Evolutionary conservation across 2,888 invertebrate genomes (phyloP).

Genomic region (Phasia obesa): DNA sequence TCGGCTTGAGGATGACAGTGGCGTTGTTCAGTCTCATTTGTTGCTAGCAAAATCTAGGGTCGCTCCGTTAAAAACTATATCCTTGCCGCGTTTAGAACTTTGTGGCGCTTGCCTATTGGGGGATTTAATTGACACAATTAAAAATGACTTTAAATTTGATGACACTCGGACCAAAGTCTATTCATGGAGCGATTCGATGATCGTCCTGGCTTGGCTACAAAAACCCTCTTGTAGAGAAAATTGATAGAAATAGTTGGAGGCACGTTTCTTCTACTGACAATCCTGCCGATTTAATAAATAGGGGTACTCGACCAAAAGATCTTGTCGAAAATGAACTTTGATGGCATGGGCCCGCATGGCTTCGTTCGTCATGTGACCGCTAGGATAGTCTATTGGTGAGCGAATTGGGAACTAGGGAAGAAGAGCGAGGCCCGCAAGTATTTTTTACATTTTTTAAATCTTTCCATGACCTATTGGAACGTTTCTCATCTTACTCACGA

Average conservation of each 20-base stretch:
- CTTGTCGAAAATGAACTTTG: not conserved
- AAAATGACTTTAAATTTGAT: too few species aligned
- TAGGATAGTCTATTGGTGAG: too few species aligned
- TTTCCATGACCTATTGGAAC: too few species aligned
- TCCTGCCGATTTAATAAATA: too few species aligned
- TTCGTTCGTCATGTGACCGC: not conserved
- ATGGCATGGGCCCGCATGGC: slow-evolving; percentile 13
- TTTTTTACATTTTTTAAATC: not conserved
- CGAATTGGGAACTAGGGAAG: not conserved
- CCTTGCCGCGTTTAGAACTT: not conserved
- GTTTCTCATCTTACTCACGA: too few species aligned
- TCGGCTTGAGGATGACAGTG: not conserved
- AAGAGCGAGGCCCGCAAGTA: not conserved
- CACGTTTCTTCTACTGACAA: slow-evolving; percentile 3
- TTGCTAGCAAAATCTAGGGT: not conserved
- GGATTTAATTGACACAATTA: too few species aligned
- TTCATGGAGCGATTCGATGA: too few species aligned
- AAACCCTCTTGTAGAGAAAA: not conserved
- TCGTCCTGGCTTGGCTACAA: too few species aligned
- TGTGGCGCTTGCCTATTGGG: not conserved
- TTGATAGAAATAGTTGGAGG: not conserved
- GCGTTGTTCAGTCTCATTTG: not conserved
- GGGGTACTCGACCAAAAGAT: too few species aligned
- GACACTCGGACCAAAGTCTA: too few species aligned
- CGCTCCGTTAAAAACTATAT: not conserved